phyloP scores from a whole-genome alignment of 1,140 invertebrate genomes.

The Gonioctena quinquepunctata region DNA sequence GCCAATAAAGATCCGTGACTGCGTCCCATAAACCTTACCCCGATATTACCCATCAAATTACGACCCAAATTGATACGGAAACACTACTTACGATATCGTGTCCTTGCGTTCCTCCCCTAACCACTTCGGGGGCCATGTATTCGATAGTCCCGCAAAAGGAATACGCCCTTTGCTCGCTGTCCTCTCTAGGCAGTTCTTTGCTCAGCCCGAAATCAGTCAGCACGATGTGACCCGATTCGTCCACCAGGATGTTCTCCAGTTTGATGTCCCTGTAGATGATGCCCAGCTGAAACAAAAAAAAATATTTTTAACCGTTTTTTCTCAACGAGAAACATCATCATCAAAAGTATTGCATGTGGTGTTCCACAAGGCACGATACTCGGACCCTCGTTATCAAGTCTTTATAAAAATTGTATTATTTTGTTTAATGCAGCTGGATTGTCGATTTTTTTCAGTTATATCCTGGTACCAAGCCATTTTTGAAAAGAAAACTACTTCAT shows the following conservation, averaged over 20 bases:
- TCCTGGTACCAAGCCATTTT: no score
- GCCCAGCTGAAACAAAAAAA: conserved; percentile 69
- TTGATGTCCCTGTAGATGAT: conserved; percentile 98
- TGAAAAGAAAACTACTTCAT: no score
- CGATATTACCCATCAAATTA: no score
- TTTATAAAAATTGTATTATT: no score
- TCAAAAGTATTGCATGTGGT: neutral
- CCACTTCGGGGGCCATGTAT: conserved; percentile 94
- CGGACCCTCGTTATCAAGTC: no score
- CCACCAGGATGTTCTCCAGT: conserved; percentile 89
- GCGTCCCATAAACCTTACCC: no score
- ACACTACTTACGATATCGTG: conserved; percentile 92
- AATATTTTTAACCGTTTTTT: conserved; percentile 2
- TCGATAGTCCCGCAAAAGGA: conserved; percentile 98
- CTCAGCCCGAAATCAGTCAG: conserved; percentile 91
- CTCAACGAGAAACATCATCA: neutral
- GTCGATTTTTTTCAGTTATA: no score
- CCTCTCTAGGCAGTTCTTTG: conserved; percentile 67
- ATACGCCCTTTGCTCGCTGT: conserved; percentile 78
- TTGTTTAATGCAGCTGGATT: no score
- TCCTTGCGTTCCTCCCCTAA: conserved; percentile 77
- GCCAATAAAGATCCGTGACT: no score
- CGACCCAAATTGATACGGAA: no score
- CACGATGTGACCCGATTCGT: conserved; percentile 86
- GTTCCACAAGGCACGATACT: no score